A percentile compares a stretch with the other conserved stretches of the same genome.
These are phyloP conservation scores for Cosmia pyralina DNA, from an alignment of 2,888 invertebrate species.

Conservation along the genomic window DNA sequence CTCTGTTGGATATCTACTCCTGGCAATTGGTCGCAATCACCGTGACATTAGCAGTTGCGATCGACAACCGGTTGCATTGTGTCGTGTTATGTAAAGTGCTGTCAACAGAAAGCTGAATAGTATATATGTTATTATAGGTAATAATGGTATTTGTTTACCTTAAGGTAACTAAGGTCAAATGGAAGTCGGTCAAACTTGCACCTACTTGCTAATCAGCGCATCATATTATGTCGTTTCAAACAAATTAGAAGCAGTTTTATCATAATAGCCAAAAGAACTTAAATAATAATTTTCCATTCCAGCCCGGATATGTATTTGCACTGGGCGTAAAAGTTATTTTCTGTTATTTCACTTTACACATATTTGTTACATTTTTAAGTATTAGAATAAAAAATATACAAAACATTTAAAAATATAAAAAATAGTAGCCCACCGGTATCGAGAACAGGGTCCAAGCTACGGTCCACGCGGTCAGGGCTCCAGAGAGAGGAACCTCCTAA, in stretches of 20 bases:
- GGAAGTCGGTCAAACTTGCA: not conserved
- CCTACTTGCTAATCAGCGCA: not conserved
- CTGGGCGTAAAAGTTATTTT: no score
- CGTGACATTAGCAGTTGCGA: conserved; percentile 48
- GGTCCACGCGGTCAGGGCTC: no score
- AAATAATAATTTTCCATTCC: not conserved
- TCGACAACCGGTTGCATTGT: conserved; percentile 45
- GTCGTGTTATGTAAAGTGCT: conserved; percentile 42
- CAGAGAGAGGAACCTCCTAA: no score
- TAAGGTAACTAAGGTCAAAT: conserved; percentile 13
- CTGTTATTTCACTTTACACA: no score
- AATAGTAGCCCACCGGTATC: no score
- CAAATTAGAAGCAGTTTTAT: not conserved
- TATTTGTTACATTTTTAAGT: no score
- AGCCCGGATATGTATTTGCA: not conserved
- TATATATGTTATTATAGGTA: not conserved
- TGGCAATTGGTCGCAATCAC: conserved; percentile 5
- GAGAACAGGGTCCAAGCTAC: no score
- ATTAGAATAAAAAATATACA: no score
- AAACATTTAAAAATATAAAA: no score
- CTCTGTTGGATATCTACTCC: conserved; percentile 27
- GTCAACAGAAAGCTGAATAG: conserved; percentile 31
- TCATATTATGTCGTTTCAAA: not conserved
- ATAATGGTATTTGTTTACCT: conserved; percentile 16
- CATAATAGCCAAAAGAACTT: no score